Percentiles rank a stretch among this genome's conserved stretches.
Conservation (phyloP, 2,113 vertebrate genomes). For the Poecile atricapillus region DNA sequence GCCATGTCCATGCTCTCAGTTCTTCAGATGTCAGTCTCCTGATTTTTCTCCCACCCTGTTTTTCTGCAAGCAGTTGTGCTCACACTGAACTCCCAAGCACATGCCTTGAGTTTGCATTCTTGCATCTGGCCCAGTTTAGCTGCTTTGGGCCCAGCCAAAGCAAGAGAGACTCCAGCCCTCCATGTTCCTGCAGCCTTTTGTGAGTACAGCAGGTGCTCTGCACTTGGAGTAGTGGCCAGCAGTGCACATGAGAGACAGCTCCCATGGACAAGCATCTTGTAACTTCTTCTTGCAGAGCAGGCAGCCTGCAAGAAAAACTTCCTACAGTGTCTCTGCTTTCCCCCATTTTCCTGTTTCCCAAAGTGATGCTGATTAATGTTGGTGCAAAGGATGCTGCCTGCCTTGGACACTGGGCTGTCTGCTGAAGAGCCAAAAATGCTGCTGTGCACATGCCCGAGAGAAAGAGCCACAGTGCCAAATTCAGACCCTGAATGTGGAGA, state of each 20-base stretch:
- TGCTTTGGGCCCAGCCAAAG: background rate
- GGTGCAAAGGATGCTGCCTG: background rate
- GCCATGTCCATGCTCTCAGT: fast-evolving
- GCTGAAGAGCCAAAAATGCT: background rate
- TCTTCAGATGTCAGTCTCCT: background rate
- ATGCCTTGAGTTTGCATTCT: background rate
- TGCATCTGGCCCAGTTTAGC: background rate
- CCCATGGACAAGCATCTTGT: no score
- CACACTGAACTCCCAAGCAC: background rate
- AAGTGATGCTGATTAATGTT: background rate
- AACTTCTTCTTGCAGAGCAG: background rate
- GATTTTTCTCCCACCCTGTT: background rate
- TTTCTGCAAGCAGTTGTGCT: background rate
- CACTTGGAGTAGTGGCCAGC: background rate
- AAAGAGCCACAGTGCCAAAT: background rate
- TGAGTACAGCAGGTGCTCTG: background rate
- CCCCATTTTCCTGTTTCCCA: background rate
- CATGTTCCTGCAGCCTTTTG: background rate
- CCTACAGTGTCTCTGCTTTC: background rate
- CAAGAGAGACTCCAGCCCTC: background rate
- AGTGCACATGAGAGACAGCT: background rate
- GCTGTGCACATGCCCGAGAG: background rate
- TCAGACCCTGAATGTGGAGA: background rate
- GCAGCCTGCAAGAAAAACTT: background rate
- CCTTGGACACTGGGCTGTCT: background rate